These are phyloP conservation scores for Cercocebus atys DNA, from an alignment of 2,113 vertebrate genomes.

Conservation along the genomic window DNA sequence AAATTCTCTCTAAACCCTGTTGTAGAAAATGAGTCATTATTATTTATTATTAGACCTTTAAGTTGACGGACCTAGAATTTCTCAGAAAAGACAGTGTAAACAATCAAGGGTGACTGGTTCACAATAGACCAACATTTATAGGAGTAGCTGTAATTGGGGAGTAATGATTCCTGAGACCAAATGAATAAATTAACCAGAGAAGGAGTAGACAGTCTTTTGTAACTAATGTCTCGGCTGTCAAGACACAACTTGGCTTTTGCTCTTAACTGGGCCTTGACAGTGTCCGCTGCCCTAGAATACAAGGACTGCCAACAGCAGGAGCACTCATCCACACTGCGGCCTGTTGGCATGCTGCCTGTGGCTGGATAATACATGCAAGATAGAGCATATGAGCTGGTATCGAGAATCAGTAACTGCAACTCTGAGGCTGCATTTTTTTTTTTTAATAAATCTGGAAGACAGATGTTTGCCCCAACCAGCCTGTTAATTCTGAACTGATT, in stretches of 20 bases:
- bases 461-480: conserved; percentile 68
- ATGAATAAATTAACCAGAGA: conserved; percentile 25
- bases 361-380: background rate
- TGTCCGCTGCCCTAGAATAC: conserved; percentile 25
- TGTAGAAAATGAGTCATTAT: conserved; percentile 49
- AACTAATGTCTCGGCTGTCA: background rate
- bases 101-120: background rate
- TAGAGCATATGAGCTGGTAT: conserved; percentile 25
- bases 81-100: conserved; percentile 18
- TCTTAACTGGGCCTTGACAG: conserved; percentile 4
- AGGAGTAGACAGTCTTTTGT: background rate
- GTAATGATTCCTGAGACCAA: conserved; percentile 8
- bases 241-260: conserved; percentile 46
- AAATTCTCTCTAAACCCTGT: conserved; percentile 32
- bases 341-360: background rate
- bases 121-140: background rate
- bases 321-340: background rate
- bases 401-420: conserved; percentile 35
- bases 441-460: conserved; percentile 51
- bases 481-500: conserved; percentile 57
- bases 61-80: background rate
- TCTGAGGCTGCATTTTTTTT: background rate
- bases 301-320: background rate
- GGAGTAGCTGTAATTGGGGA: conserved; percentile 9
- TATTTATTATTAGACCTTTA: conserved; percentile 37